Percentiles rank a stretch among this genome's conserved stretches.
phyloP scores from a whole-genome alignment of 92 coral and sea anemone genomes.

The Epizoanthus rinbou region DNA sequence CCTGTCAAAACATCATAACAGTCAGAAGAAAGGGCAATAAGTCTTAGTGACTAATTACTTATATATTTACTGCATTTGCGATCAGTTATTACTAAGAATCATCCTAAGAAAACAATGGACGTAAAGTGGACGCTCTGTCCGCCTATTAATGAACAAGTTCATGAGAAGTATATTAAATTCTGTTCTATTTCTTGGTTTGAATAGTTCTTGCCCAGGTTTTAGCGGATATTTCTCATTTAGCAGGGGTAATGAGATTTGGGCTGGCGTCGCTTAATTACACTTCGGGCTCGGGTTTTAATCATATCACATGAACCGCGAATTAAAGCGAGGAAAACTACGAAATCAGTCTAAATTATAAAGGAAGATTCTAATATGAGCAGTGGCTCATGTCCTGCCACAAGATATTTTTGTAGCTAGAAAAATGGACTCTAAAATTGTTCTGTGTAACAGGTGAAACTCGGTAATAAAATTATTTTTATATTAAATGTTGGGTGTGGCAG shows the following conservation, averaged over 20 bases:
- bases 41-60: conserved; percentile 26
- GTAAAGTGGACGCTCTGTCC: not conserved
- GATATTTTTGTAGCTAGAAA: not conserved
- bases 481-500: not conserved
- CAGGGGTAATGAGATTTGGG: conserved; percentile 7
- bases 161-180: conserved; percentile 28
- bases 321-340: conserved; percentile 7
- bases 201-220: conserved; percentile 1
- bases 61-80: conserved; percentile 24
- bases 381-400: not conserved
- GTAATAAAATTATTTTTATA: no score
- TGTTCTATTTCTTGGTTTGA: conserved; percentile 22
- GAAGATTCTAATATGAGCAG: conserved; percentile 33
- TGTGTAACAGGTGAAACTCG: conserved; percentile 13
- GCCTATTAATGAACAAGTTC: not conserved
- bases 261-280: conserved; percentile 31
- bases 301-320: conserved; percentile 38
- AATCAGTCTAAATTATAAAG: conserved; percentile 34
- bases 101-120: not conserved
- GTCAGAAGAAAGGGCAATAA: conserved; percentile 27
- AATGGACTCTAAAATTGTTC: not conserved
- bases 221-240: conserved; percentile 43
- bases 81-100: conserved; percentile 12
- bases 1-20: conserved; percentile 4
- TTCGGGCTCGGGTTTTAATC: conserved; percentile 3